Base-by-base conservation (phyloP, 2,888 invertebrate genomes). In the Cephus pulcher region DNA sequence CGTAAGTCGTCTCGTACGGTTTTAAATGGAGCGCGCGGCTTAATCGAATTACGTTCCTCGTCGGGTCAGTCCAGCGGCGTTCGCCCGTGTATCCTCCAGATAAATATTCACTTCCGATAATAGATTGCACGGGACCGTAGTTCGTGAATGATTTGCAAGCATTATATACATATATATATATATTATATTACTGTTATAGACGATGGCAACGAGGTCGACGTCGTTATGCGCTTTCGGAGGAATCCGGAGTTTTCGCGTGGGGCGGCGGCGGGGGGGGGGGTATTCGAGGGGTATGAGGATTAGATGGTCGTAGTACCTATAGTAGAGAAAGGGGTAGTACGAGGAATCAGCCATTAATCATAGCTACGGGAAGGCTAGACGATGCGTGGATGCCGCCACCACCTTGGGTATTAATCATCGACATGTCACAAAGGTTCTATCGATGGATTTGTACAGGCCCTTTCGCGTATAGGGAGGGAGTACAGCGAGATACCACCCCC, bases 351-450 rank as follows among this genome's bases (percentile, higher is more conserved):
- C 70, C 79, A 79, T 79, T 77, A 79, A 79, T 79, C 77, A 79
- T 79, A 73, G 75, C 75, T 70, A 71, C 71, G 79, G 70, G 70
- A 71, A 56, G 56, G 71, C 75, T 75, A 69, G 69, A 73, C 76
- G 75, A 68, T 70, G 78, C 56, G 34, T 69, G 56, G 69, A 56
- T 69, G 74, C 74, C 74, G 75, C 74, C 74, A 75, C 71, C 35
- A 35, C 76, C 71, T 68, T 30, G 75, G 76, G 76, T 78, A 80
- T 80, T 80, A 80, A 80, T 80, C 78, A 80, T 77, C 77, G 68
- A 30, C 71, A 68, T 34, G 34, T 76, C 69, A 76, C 35, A 32
- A 70, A 33, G 69, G 73, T 73, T 34, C 71, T 34, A 76, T 76
- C 71, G 76, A 76, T 71, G 73, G 71, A 34, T 76, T 40, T 73